Conservation (phyloP, 2,113 vertebrate genomes). For the Ptilorrhoa leucosticta region DNA sequence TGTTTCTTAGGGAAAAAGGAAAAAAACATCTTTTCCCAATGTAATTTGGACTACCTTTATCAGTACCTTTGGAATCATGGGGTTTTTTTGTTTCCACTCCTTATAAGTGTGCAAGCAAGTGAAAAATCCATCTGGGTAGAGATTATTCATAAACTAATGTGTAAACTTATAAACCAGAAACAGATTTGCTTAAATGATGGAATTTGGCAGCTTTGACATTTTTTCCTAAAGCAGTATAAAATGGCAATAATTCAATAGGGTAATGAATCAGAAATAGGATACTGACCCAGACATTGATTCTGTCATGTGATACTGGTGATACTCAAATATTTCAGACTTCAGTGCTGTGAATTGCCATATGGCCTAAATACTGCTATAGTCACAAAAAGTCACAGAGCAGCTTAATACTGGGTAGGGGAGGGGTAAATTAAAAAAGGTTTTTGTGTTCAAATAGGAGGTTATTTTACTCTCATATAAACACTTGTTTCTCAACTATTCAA, state of each 20-base stretch:
- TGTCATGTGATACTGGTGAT: background rate
- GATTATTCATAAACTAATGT: background rate
- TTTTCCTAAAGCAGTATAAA: background rate
- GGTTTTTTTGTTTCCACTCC: background rate
- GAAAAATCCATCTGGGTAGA: background rate
- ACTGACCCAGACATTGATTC: background rate
- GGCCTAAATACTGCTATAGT: background rate
- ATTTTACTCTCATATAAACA: background rate
- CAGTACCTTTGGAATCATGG: background rate
- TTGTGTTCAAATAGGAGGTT: background rate
- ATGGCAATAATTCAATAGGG: background rate
- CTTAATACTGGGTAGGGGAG: fast-evolving
- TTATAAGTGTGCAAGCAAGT: background rate
- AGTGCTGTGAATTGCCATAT: background rate
- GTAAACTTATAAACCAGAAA: background rate
- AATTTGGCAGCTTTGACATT: background rate
- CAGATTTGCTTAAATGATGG: background rate
- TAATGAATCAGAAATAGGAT: background rate
- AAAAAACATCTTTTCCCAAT: background rate
- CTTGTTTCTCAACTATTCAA: background rate
- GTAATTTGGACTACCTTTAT: background rate
- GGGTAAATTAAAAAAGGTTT: background rate
- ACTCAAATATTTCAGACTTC: background rate
- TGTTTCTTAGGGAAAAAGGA: background rate
- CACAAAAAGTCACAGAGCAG: background rate